Base-by-base conservation (phyloP, 2,797 vertebrate genomes). In the Phataginus tetradactyla region DNA sequence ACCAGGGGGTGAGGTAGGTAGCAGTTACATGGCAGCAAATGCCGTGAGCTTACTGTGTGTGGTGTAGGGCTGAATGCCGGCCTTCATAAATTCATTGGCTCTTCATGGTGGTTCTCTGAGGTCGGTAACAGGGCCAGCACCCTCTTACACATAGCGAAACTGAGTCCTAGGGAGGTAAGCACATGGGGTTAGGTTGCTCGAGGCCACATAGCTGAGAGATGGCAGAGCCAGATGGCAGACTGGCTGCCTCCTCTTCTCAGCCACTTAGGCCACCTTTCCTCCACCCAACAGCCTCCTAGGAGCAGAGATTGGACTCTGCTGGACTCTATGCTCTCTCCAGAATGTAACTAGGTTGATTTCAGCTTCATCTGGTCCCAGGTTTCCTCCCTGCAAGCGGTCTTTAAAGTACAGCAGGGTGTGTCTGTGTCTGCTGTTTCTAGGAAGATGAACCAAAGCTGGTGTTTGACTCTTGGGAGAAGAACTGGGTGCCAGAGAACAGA, bases 21-120 rank as follows among this genome's bases (percentile, higher is more conserved):
- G 27, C 3, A 12, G 37, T 29, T 7, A 2, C 7, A 78, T 92
- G 1, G 13, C 37, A 25, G 57, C 69, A 32, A 34, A 49, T 42
- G 5, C 1, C 0, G 39, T 45, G 63, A 3, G 3, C 32, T 39
- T 17, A 0, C n/a, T 12, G 10, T 25, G 21, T 25, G 21, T 63
- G 25, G 0, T 34, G 68, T 18, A 0, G 1, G 29, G 42, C 55
- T 32, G 1, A 29, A 27, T 27, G 1, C 25, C 25, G 7, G 20
- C 18, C 15, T 27, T 61, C 34, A 0, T 27, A 8, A 7, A 37
- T 81, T 91, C 21, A 5, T 18, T 4, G 61, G 25, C 74, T 59
- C 68, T 27, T 32, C 13, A 0, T 1, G 11, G 34, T 1, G 0
- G 11, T 7, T 29, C 4, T 8, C 0, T 27, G 45, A 59, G 3